Percentiles rank a stretch among this genome's conserved stretches.
Conservation (phyloP, 2,113 vertebrate genomes). For the Callionymus lyra region DNA sequence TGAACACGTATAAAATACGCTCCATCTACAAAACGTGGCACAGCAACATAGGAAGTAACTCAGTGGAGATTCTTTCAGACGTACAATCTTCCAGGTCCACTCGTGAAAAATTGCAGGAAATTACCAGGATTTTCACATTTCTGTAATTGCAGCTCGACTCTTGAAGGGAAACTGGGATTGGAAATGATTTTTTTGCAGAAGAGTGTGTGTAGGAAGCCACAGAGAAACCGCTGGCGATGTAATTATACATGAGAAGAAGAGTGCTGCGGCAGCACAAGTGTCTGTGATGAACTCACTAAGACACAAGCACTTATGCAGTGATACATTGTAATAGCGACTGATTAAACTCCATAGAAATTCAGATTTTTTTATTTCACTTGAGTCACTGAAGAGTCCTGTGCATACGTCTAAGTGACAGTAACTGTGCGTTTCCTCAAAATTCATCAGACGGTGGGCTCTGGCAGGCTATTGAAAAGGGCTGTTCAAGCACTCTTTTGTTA, state of each 20-base stretch:
- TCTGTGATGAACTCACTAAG: conserved; percentile 52
- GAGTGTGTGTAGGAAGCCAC: conserved; percentile 54
- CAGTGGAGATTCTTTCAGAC: no score
- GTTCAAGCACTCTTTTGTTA: conserved; percentile 57
- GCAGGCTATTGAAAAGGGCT: conserved; percentile 30
- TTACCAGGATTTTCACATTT: conserved; percentile 40
- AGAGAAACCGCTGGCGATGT: conserved; percentile 46
- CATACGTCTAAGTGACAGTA: conserved; percentile 40
- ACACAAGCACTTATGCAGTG: conserved; percentile 9
- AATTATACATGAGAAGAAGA: conserved; percentile 39
- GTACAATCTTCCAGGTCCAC: no score
- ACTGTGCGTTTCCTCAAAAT: conserved; percentile 43
- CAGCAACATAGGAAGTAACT: no score
- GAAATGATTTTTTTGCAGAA: conserved; percentile 46
- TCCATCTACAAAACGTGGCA: no score
- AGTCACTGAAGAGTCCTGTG: conserved; percentile 33
- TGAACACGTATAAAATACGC: no score
- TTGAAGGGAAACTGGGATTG: conserved; percentile 48
- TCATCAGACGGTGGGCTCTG: conserved; percentile 25
- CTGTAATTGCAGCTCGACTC: conserved; percentile 54
- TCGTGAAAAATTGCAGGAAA: conserved; percentile 33
- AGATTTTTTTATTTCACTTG: no score
- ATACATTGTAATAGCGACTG: no score
- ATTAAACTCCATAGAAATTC: no score
- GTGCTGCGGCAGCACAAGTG: no score